Percentiles rank a stretch among this genome's conserved stretches.
Conservation (phyloP, 2,113 vertebrate genomes). For the Sander vitreus region DNA sequence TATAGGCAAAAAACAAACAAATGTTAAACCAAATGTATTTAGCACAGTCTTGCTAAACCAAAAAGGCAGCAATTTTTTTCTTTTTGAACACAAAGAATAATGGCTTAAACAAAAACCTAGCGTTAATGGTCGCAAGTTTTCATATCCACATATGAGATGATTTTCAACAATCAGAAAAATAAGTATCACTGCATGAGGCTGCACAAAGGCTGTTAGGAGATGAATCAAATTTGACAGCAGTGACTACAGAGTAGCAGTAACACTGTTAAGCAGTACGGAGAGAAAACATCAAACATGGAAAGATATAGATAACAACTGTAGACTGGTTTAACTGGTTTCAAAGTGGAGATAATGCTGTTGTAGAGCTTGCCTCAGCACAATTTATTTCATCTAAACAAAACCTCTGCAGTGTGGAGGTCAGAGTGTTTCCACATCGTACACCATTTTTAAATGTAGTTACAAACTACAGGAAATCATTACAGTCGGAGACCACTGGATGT, state of each 20-base stretch:
- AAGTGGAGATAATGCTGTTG: constrained; percentile 2
- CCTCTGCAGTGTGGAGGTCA: constrained; percentile 2
- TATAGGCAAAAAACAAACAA: background rate
- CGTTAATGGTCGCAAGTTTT: background rate
- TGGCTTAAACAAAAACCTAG: background rate
- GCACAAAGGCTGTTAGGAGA: background rate
- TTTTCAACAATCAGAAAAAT: constrained; percentile 8
- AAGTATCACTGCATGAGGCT: background rate
- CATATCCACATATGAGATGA: constrained; percentile 1
- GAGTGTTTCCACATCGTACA: background rate
- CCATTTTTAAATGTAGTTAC: background rate
- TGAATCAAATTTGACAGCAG: constrained; percentile 51
- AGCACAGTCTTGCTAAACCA: background rate
- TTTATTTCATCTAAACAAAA: constrained; percentile 12
- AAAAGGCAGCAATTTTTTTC: background rate
- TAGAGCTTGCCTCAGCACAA: background rate
- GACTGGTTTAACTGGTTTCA: constrained; percentile 11
- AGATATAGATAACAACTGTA: constrained; percentile 19
- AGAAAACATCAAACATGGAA: constrained; percentile 37
- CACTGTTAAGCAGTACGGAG: constrained; percentile 17
- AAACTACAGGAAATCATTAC: background rate
- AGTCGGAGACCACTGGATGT: background rate
- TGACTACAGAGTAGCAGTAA: constrained; percentile 42
- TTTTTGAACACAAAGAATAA: background rate
- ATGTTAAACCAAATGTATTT: background rate